These are phyloP conservation scores for Barnardius zonarius DNA, from an alignment of 2,113 vertebrate genomes.

Conservation along the genomic window DNA sequence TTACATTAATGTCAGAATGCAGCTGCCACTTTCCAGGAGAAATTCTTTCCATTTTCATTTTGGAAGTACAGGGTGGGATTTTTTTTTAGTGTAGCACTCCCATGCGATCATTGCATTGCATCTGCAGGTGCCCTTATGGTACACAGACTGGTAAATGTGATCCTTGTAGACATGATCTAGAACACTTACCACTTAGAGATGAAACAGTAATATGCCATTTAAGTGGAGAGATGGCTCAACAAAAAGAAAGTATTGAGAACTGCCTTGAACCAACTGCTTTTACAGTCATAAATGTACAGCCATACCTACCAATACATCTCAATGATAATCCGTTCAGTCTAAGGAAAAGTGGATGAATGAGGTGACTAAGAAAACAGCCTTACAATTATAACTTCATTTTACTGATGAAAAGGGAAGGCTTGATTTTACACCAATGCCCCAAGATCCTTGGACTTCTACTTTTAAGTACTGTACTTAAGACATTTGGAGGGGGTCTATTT, in stretches of 20 bases:
- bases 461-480: not conserved
- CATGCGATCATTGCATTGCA: slow-evolving; percentile 9
- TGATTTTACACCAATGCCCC: not conserved
- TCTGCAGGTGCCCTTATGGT: not conserved
- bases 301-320: not conserved
- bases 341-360: not conserved
- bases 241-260: not conserved
- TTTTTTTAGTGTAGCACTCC: slow-evolving; percentile 9
- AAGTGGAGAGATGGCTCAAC: not conserved
- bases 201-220: not conserved
- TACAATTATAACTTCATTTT: not conserved
- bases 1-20: slow-evolving; percentile 59
- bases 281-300: not conserved
- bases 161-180: not conserved
- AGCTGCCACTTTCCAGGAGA: slow-evolving; percentile 69
- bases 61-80: slow-evolving; percentile 25
- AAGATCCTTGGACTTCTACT: not conserved
- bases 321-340: not conserved
- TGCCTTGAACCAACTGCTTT: not conserved
- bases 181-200: not conserved
- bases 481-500: not conserved
- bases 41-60: slow-evolving; percentile 64
- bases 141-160: not conserved
- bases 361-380: not conserved
- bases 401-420: not conserved